Evolutionary conservation across 2,888 invertebrate genomes (phyloP).

Genomic region (Oxyscelio sp.): DNA sequence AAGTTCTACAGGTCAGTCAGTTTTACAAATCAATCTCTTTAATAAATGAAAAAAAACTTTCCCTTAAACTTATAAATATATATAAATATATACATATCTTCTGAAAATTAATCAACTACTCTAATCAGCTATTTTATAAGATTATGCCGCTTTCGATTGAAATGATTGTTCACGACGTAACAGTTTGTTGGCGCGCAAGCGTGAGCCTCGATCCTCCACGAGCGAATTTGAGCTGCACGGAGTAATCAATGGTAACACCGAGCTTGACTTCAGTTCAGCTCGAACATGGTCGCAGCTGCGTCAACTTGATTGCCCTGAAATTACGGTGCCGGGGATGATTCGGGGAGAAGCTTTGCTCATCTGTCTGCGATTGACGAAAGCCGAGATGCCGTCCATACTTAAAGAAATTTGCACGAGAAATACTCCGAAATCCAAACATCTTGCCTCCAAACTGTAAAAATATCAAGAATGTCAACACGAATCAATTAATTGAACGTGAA

Average conservation of each 20-base stretch:
- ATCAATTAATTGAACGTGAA: not conserved
- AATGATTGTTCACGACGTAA: constrained; percentile 22
- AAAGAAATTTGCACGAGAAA: constrained; percentile 1
- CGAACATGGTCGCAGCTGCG: constrained; percentile 50
- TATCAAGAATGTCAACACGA: not conserved
- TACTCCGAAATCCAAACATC: not conserved
- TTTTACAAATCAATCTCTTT: too few species aligned
- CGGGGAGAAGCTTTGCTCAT: not conserved
- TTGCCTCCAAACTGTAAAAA: not conserved
- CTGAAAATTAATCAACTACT: not conserved
- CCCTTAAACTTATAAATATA: too few species aligned
- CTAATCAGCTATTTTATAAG: not conserved
- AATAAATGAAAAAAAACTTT: too few species aligned
- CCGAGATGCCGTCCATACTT: constrained; percentile 1
- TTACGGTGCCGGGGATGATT: constrained; percentile 31
- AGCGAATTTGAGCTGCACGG: constrained; percentile 61
- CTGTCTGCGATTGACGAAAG: not conserved
- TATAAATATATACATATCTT: too few species aligned
- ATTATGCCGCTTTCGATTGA: constrained; percentile 23
- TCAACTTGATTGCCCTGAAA: constrained; percentile 7
- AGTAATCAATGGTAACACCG: constrained; percentile 80
- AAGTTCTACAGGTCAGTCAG: too few species aligned
- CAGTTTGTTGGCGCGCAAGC: constrained; percentile 68
- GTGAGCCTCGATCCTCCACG: constrained; percentile 36
- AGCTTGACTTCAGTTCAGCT: constrained; percentile 64